Conservation (phyloP, 2,888 invertebrate species). For the Rhopalosiphum nymphaeae region DNA sequence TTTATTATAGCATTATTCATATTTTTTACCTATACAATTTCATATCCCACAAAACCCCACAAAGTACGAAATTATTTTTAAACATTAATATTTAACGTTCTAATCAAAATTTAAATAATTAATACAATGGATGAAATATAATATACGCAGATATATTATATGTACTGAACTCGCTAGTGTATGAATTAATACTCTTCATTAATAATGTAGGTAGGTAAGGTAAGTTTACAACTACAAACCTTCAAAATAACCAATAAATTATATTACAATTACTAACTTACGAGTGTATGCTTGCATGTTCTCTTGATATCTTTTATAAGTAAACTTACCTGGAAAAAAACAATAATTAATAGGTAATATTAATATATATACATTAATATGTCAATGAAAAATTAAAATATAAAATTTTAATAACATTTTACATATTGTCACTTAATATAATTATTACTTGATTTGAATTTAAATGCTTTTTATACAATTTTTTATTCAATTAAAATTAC, state of each 20-base stretch:
- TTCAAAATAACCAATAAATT: background rate
- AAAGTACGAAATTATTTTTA: background rate
- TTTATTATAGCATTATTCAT: constrained; percentile 6
- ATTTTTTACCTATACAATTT: background rate
- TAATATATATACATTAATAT: too few relatives aligned
- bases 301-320: background rate
- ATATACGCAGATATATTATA: background rate
- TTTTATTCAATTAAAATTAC: background rate
- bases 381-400: background rate
- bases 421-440: background rate
- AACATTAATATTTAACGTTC: background rate
- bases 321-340: constrained; percentile 3
- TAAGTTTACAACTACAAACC: background rate
- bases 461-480: background rate
- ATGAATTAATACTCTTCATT: background rate
- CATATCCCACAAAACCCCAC: background rate
- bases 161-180: background rate
- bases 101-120: background rate
- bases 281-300: background rate
- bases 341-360: background rate
- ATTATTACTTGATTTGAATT: background rate
- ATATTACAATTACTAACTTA: background rate
- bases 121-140: background rate
- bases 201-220: background rate
- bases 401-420: background rate